phyloP scores from a whole-genome alignment of 2,797 vertebrate species.

The Danio tinwini region DNA sequence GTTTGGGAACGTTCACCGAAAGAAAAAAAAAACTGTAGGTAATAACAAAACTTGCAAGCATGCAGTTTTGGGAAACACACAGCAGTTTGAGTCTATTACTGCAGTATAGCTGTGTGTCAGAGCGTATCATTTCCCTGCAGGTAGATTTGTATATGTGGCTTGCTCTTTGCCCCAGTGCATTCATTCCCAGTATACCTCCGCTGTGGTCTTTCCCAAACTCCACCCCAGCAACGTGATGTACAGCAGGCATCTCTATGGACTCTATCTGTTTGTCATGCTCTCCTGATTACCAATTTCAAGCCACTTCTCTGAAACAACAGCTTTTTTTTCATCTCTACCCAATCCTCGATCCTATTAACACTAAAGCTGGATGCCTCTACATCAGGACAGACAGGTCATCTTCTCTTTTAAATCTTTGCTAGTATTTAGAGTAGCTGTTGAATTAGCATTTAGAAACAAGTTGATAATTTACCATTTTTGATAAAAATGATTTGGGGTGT shows the following conservation, averaged over 20 bases:
- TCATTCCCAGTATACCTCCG: constrained; percentile 38
- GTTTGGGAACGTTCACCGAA: no score
- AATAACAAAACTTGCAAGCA: no score
- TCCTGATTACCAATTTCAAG: not conserved
- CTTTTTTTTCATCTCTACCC: not conserved
- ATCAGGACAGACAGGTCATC: constrained; percentile 26
- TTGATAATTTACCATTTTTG: no score
- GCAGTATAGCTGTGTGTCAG: not conserved
- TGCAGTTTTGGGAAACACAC: no score
- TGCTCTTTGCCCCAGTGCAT: not conserved
- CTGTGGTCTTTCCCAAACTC: constrained; percentile 53
- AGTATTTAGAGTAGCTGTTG: no score
- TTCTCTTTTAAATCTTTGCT: not conserved
- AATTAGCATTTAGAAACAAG: no score
- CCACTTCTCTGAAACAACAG: not conserved
- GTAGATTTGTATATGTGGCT: constrained; percentile 10
- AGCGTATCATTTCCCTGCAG: not conserved
- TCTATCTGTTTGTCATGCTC: constrained; percentile 9
- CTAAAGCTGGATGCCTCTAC: constrained; percentile 5
- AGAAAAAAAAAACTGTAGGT: no score
- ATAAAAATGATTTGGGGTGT: no score
- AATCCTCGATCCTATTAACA: not conserved
- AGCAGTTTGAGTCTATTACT: no score
- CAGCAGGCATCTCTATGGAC: constrained; percentile 37
- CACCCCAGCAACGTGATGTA: constrained; percentile 57